These are phyloP conservation scores for Rhizoglyphus robini DNA, from an alignment of 1,140 invertebrate genomes.

Conservation along the genomic window DNA sequence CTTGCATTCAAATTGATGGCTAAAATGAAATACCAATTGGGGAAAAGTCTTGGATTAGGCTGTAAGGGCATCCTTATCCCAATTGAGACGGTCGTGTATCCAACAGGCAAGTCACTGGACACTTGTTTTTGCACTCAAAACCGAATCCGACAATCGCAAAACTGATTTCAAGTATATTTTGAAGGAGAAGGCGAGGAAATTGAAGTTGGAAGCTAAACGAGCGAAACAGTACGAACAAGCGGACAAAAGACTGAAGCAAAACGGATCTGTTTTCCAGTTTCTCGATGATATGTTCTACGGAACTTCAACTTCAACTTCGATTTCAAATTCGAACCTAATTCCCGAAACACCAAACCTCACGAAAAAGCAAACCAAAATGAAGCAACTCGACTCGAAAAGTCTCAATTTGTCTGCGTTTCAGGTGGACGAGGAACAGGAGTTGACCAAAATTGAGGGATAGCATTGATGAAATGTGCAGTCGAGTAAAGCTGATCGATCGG, in stretches of 20 bases:
- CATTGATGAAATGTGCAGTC: too few species aligned
- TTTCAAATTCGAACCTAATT: too few species aligned
- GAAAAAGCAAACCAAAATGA: too few species aligned
- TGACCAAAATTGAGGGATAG: not conserved
- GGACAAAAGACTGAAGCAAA: too few species aligned
- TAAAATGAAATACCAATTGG: slow-evolving; percentile 76
- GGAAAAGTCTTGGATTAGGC: slow-evolving; percentile 61
- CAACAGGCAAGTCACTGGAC: slow-evolving; percentile 63
- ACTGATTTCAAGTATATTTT: not conserved
- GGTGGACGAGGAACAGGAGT: slow-evolving; percentile 4
- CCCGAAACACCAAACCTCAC: too few species aligned
- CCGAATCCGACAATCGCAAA: not conserved
- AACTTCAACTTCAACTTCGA: too few species aligned
- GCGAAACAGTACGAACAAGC: too few species aligned
- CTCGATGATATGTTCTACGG: too few species aligned
- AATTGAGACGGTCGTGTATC: slow-evolving; percentile 62
- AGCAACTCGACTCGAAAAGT: not conserved
- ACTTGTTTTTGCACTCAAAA: slow-evolving; percentile 35
- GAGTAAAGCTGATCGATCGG: too few species aligned
- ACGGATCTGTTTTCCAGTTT: too few species aligned
- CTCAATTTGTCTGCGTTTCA: slow-evolving; percentile 9
- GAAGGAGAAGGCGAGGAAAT: slow-evolving; percentile 1
- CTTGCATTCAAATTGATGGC: slow-evolving; percentile 79
- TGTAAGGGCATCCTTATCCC: slow-evolving; percentile 66
- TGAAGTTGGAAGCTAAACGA: not conserved